A percentile compares a stretch with the other conserved stretches of the same genome.
phyloP scores from a whole-genome alignment of 64 coral and sea anemone genomes.

The Dendrophyllia cribrosa region DNA sequence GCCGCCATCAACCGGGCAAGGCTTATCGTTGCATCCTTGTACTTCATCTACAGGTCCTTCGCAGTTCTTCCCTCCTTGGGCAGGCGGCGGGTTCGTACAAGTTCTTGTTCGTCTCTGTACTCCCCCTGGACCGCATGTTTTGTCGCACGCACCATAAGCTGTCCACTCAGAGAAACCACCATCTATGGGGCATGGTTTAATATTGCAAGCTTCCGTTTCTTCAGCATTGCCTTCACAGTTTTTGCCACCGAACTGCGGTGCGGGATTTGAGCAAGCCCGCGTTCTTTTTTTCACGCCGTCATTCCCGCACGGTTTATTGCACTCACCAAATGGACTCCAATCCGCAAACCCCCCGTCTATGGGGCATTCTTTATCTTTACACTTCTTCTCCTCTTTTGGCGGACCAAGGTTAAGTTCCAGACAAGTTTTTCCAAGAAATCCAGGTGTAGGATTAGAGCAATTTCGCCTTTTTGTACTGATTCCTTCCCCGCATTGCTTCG shows the following conservation, averaged over 20 bases:
- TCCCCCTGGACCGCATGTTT: constrained; percentile 63
- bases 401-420: constrained; percentile 21
- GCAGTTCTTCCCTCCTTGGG: constrained; percentile 46
- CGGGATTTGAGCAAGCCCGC: constrained; percentile 76
- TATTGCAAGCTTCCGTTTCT: constrained; percentile 56
- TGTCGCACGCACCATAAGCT: constrained; percentile 43
- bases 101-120: constrained; percentile 47
- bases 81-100: constrained; percentile 51
- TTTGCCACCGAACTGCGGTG: constrained; percentile 67
- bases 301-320: constrained; percentile 66
- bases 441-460: constrained; percentile 51
- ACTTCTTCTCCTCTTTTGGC: constrained; percentile 25
- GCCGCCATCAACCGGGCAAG: constrained; percentile 50
- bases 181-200: constrained; percentile 49
- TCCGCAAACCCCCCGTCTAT: constrained; percentile 67
- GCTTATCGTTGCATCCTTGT: constrained; percentile 7
- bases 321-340: constrained; percentile 67
- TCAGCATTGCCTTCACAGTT: constrained; percentile 40
- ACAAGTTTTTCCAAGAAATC: constrained; percentile 44
- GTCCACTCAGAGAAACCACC: constrained; percentile 61
- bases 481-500: constrained; percentile 57
- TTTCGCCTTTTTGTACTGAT: constrained; percentile 9
- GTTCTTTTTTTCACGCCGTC: constrained; percentile 68
- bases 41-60: constrained; percentile 5
- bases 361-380: constrained; percentile 53